Evolutionary conservation across 2,113 vertebrate species (phyloP), one percentile per base, ranked within the genome.

Genomic region (Gopherus flavomarginatus): DNA sequence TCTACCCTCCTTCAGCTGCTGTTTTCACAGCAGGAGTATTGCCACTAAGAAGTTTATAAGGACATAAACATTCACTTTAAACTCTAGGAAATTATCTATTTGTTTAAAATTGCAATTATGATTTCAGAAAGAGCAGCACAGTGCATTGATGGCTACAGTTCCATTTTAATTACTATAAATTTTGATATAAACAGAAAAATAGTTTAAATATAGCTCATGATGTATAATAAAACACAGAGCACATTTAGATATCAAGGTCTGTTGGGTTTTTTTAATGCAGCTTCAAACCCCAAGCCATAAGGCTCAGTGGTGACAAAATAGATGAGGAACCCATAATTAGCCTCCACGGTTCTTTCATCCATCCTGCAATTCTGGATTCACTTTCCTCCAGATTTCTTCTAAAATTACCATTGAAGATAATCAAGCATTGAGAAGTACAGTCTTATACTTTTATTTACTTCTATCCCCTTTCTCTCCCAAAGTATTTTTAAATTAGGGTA

Each of bases 1-100:
- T 97, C 95, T 93, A 94, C 93, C 88, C 52, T 93, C 95, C 88
- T 96, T 97, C 95, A 96, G 97, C 92, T 97, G 97, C 92, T 97
- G 89, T 93, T 93, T 85, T 94, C 95, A 94, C 90, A 97, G 97
- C 93, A 95, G 95, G 95, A 83, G 89, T 93, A 72, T 88, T 94
- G 86, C 93, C 83, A 94, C 96, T 97, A 95, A 96, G 96, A 97
- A 95, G 85, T 97, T 98, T 97, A 96, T 94, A 97, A 83, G 89
- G 81, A 89, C 94, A 97, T 97, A 97, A 97, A 97, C 96, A 98
- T 95, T 96, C 97, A 89, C 96, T 96, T 97, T 97, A 97, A 97
- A 97, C 97, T 96, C 89, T 93, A 88, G 93, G 96, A 95, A 87
- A 96, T 96, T 96, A 84, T 96, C 97, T 96, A 84, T 94, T 98